Base-by-base conservation (phyloP, 2,888 invertebrate genomes). In the Meiosimyza decipiens region DNA sequence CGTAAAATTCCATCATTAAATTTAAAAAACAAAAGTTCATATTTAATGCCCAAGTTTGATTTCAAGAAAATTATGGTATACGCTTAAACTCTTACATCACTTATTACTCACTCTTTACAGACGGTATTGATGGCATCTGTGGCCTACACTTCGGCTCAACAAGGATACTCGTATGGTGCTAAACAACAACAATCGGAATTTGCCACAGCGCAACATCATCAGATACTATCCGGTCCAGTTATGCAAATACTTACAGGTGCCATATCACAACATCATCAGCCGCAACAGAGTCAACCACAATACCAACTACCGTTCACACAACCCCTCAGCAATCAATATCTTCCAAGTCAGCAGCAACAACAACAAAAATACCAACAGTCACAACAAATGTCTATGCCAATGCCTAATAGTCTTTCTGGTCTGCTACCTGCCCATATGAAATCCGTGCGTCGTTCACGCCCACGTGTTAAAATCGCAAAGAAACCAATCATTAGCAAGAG, bases 401-500 rank as follows among this genome's bases (percentile, higher is more conserved):
- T 84, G 83, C 84, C 84, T 33, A 57, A 57, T 40, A 47, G 55
- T 12, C 33, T 72, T 49, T 12, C 60, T n/a, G 50, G 33, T 28
- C 65, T 68, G 16, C 72, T 71, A 33, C 69, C 76, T 2, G 63
- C 72, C 16, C 16, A 47, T 52, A 77, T 77, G n/a, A 77, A 74
- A 15, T 50, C 22, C 0, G 52, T 13, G 4, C 82, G 83, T 33
- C 84, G 84, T 13, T 72, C 78, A 6, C 83, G 84, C 47, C 82
- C 83, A 47, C 83, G 84, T 18, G 76, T 71, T 1, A 78, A 81
- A 13, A 79, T 80, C n/a, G 59, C 67, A 9, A 84, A 81, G 74
- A 82, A 83, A 70, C 82, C 87, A 3, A 82, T 87, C 69, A 80
- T 87, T 11, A 86, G 85, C 50, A 87, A 87, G 76, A 85, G 84